Conservation (phyloP, 2,888 invertebrate genomes). For the Tryphoninae sp. region DNA sequence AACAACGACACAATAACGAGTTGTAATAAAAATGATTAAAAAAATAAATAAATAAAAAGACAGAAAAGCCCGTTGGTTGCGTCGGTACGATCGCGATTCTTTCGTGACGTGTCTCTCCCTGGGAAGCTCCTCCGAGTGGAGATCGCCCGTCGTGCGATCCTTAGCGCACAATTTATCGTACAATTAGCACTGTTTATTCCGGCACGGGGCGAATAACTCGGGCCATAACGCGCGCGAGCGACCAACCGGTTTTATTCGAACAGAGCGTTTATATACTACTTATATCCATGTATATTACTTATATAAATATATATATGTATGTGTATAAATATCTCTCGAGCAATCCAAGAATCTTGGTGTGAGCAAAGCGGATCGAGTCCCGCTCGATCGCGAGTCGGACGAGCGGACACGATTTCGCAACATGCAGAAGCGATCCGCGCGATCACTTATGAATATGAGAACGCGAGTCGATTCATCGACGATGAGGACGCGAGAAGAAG, state of each 20-base stretch:
- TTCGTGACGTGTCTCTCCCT: constrained; percentile 47
- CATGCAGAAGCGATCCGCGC: constrained; percentile 6
- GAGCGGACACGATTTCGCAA: constrained; percentile 14
- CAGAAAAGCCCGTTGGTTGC: constrained; percentile 7
- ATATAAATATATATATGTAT: not conserved
- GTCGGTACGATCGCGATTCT: constrained; percentile 54
- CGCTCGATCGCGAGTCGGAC: not conserved
- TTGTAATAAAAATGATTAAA: constrained; percentile 57
- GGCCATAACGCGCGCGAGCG: constrained; percentile 64
- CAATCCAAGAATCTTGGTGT: constrained; percentile 9
- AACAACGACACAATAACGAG: constrained; percentile 20
- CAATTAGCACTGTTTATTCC: constrained; percentile 73
- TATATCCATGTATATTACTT: not conserved
- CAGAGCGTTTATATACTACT: constrained; percentile 28
- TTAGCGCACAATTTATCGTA: constrained; percentile 70
- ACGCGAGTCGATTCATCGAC: constrained; percentile 10
- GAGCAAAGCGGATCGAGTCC: constrained; percentile 14
- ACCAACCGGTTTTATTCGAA: constrained; percentile 71
- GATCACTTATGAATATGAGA: not conserved
- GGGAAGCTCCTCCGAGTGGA: constrained; percentile 40
- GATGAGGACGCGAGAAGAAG: constrained; percentile 1
- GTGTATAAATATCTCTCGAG: not conserved
- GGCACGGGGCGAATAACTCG: constrained; percentile 69
- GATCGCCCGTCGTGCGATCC: constrained; percentile 63
- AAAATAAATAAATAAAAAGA: constrained; percentile 14